Conservation (phyloP, 1,140 invertebrate genomes). For the Cardiocondyla obscurior region DNA sequence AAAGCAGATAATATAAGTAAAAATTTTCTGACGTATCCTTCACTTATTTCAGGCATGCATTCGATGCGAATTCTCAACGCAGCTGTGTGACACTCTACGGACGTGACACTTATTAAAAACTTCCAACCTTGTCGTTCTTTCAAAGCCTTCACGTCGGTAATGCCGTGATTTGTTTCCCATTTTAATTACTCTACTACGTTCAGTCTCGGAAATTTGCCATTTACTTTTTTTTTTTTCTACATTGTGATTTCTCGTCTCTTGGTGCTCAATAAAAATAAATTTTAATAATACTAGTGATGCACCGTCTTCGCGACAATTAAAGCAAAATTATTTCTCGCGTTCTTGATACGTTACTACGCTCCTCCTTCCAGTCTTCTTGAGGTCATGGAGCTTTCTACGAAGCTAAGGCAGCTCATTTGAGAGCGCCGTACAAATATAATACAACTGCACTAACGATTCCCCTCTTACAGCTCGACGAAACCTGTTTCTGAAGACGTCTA, state of each 20-base stretch:
- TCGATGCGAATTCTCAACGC: not conserved
- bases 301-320: not conserved
- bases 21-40: no score
- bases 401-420: not conserved
- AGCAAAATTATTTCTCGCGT: not conserved
- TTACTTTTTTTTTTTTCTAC: no score
- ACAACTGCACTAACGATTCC: not conserved
- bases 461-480: not conserved
- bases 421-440: not conserved
- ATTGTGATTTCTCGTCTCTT: no score
- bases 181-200: not conserved
- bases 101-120: not conserved
- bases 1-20: not conserved
- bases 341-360: not conserved
- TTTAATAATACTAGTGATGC: not conserved
- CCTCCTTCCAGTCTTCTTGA: not conserved
- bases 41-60: no score
- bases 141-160: not conserved
- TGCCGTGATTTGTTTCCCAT: conserved; percentile 4
- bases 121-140: not conserved
- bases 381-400: not conserved
- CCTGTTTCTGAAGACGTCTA: conserved; percentile 6
- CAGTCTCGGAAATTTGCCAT: no score
- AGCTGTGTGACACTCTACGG: not conserved
- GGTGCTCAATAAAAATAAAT: not conserved